Base-by-base conservation (phyloP, 1,140 invertebrate genomes). In the Leptoteleia sp. region DNA sequence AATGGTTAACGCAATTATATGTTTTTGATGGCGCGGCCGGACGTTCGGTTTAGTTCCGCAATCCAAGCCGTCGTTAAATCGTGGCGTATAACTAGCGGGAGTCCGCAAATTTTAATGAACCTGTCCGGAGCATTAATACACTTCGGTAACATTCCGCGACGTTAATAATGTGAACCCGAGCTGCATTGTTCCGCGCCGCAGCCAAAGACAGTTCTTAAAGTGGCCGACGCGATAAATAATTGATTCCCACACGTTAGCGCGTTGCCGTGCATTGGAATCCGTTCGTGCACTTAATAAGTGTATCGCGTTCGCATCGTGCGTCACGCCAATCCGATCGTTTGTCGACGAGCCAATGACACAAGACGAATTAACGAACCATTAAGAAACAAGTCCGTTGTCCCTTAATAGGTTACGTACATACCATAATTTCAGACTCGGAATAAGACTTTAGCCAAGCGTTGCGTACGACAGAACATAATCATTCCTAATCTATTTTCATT, bases 301-400 rank as follows among this genome's bases (percentile, higher is more conserved):
- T 48, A 55, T 40, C 57, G 68, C 38, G 16, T 38, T 33, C 31
- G 48, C 33, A 37, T 73, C 47, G 37, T 48, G 47, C 47, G 52
- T 73, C 70, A 73, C 50, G 59, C 54, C 19, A 75, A 27, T 31
- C 11, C 17, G 38, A 76, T 77, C 79, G 55, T 64, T 76, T 70
- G 79, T 71, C 65, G 72, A 79, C 62, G 71, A 70, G 76, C 57
- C 65, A 78, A 76, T 73, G 71, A 80, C 76, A 72, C 68, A 64
- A 50, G 59, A 59, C 40, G 70, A 61, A 73, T 70, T 40, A 62
- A 76, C 48, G 40, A 19, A 22, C 29, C 73, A 43, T 17, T n/a
- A 43, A 70, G 64, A 25, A 25, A 3, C 22, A 25, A n/a, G n/a
- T n/a, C n/a, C n/a, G n/a, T n/a, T n/a, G n/a, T n/a, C n/a, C n/a